A percentile compares a stretch with the other conserved stretches of the same genome.
Evolutionary conservation across 1,140 invertebrate genomes (phyloP).

Genomic region (Geopemphigus sp.): DNA sequence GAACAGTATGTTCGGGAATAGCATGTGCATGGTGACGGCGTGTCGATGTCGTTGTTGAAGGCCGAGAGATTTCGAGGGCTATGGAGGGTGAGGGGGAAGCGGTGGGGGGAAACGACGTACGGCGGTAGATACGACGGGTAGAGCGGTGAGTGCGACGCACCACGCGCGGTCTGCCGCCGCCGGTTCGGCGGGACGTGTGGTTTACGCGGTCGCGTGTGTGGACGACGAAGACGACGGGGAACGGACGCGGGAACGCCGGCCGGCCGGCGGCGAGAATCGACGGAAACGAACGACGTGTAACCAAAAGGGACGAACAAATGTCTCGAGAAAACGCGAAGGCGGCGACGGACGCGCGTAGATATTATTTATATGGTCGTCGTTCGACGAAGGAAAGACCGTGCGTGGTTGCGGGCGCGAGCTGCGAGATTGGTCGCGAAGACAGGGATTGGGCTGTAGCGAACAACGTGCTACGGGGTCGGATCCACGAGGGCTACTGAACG

Average conservation of each 20-base stretch:
- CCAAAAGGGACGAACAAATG: neutral
- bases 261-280: no score
- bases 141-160: neutral
- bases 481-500: slow-evolving; percentile 38
- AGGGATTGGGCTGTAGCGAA: no score
- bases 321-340: neutral
- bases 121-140: neutral
- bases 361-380: no score
- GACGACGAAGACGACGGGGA: no score
- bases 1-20: slow-evolving; percentile 13
- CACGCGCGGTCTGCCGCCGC: no score
- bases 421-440: neutral
- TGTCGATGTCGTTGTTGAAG: neutral
- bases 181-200: no score
- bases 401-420: no score
- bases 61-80: neutral
- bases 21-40: neutral
- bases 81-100: neutral
- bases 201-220: no score
- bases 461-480: neutral
- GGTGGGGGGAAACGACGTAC: neutral
- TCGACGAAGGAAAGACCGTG: no score
- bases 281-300: no score
- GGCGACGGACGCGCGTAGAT: neutral
- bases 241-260: no score